Conservation (phyloP, 2,113 vertebrate genomes). For the Cyprinodon variegatus region DNA sequence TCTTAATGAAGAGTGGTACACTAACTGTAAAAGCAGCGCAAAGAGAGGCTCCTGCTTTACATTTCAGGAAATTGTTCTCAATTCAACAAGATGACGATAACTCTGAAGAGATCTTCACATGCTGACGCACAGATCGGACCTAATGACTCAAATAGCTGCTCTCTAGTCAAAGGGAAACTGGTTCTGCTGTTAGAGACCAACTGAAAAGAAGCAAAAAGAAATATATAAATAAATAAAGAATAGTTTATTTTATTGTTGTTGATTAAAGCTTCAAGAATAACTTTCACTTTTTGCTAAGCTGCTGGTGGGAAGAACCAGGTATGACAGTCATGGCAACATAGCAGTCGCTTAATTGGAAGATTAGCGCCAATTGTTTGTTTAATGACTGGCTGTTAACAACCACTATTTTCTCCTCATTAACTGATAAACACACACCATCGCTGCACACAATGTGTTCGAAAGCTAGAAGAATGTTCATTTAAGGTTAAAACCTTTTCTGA, state of each 20-base stretch:
- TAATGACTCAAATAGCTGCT: conserved; percentile 58
- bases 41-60: conserved; percentile 48
- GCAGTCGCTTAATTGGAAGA: conserved; percentile 35
- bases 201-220: not conserved
- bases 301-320: conserved; percentile 1
- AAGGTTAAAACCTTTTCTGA: not conserved
- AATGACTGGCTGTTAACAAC: conserved; percentile 15
- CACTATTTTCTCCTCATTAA: conserved; percentile 20
- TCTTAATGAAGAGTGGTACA: conserved; percentile 20
- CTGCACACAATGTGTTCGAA: not conserved
- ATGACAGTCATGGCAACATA: conserved; percentile 6
- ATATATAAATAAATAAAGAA: not conserved
- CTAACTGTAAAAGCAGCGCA: conserved; percentile 26
- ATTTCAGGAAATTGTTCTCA: conserved; percentile 65
- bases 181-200: conserved; percentile 24
- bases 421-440: not conserved
- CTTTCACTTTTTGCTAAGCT: conserved; percentile 23
- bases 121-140: conserved; percentile 57
- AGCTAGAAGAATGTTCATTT: not conserved
- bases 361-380: conserved; percentile 45
- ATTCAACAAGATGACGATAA: conserved; percentile 61
- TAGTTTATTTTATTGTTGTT: not conserved
- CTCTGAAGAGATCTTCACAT: conserved; percentile 64
- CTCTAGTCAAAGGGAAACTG: conserved; percentile 42
- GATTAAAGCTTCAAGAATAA: conserved; percentile 21